A percentile compares a stretch with the other conserved stretches of the same genome.
phyloP scores from a whole-genome alignment of 2,888 invertebrate species.

The Falcaria lacertinaria region DNA sequence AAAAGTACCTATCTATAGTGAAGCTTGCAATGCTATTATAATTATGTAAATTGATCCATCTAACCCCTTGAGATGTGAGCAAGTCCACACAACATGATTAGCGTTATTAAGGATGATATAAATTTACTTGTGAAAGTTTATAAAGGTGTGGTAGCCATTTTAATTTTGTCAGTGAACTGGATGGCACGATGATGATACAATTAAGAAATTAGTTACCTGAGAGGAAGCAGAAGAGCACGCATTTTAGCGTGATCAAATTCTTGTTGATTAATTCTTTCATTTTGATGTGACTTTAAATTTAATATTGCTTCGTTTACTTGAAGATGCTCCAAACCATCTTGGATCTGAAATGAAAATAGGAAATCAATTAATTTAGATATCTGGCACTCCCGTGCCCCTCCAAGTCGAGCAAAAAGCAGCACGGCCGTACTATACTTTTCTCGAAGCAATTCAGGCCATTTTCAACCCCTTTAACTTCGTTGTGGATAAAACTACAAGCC shows the following conservation, averaged over 20 bases:
- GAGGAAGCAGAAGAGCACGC: conserved; percentile 89
- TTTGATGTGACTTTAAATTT: conserved; percentile 14
- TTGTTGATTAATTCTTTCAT: conserved; percentile 79
- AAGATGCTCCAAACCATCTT: conserved; percentile 29
- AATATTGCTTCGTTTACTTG: conserved; percentile 6
- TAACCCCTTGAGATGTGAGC: not conserved
- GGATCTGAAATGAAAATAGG: conserved; percentile 40
- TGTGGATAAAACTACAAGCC: no score
- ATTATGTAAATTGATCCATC: not conserved
- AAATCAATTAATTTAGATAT: no score
- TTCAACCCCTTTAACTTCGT: no score
- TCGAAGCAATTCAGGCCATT: no score
- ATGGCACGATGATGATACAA: not conserved
- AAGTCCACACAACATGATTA: not conserved
- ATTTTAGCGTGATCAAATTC: conserved; percentile 88
- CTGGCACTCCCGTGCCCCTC: no score
- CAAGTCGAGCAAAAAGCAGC: no score
- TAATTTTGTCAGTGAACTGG: no score
- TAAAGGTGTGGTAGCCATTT: no score
- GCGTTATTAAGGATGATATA: no score
- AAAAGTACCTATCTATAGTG: no score
- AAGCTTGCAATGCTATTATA: not conserved
- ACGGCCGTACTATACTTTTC: no score
- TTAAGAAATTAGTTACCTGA: conserved; percentile 80
- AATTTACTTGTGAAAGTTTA: not conserved